phyloP scores from a whole-genome alignment of 2,888 invertebrate species.

The Chrysodeixis includens region DNA sequence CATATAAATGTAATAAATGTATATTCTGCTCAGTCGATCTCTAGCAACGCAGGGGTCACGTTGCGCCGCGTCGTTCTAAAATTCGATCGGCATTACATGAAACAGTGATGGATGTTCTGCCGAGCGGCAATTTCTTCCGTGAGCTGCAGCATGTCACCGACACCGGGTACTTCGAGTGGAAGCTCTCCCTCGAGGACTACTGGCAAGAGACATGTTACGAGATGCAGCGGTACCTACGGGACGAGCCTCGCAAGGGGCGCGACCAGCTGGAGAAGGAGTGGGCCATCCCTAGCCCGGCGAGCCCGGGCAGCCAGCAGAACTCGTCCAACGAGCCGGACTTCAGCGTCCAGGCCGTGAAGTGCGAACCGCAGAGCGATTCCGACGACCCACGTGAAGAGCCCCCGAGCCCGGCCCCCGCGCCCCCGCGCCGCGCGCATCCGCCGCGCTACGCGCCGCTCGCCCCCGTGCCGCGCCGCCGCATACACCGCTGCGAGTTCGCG shows the following conservation, averaged over 20 bases:
- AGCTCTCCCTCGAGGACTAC: slow-evolving; percentile 98
- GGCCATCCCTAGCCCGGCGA: slow-evolving; percentile 67
- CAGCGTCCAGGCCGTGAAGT: slow-evolving; percentile 70
- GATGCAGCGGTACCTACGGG: slow-evolving; percentile 98
- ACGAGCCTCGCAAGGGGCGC: slow-evolving; percentile 95
- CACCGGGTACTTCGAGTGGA: slow-evolving; percentile 98
- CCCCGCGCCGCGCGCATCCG: slow-evolving; percentile 80
- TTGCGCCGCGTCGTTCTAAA: slow-evolving; percentile 71
- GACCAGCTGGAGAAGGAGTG: slow-evolving; percentile 86
- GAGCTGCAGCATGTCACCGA: slow-evolving; percentile 99
- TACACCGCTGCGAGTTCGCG: slow-evolving; percentile 98
- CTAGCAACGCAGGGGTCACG: slow-evolving; percentile 61
- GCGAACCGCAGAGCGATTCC: slow-evolving; percentile 76
- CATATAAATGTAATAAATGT: too few relatives aligned
- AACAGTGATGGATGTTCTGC: slow-evolving; percentile 96
- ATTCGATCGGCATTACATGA: slow-evolving; percentile 79
- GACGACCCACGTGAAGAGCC: slow-evolving; percentile 79
- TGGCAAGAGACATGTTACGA: slow-evolving; percentile 99
- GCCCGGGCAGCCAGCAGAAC: slow-evolving; percentile 67
- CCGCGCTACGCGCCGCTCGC: slow-evolving; percentile 86
- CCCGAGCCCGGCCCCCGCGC: slow-evolving; percentile 58
- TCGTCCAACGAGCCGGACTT: slow-evolving; percentile 59
- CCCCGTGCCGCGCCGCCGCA: slow-evolving; percentile 95
- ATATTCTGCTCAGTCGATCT: slow-evolving; percentile 75
- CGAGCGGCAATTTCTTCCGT: slow-evolving; percentile 98